Conservation (phyloP, 2,113 vertebrate species). For the Pedetes capensis region DNA sequence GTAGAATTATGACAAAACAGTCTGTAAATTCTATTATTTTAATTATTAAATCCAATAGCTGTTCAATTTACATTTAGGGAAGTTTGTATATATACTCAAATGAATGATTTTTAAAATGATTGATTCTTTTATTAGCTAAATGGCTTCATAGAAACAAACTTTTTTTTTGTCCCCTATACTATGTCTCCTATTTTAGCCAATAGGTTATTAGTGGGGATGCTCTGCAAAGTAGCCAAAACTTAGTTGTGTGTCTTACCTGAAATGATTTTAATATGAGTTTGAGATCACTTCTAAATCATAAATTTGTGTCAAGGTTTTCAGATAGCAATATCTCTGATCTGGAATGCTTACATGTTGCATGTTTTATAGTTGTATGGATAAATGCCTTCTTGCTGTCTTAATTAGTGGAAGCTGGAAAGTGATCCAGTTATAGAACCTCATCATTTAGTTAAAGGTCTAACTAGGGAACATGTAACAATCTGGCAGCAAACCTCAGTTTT, state of each 20-base stretch:
- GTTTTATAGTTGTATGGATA: neutral
- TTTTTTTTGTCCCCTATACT: neutral
- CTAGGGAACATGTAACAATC: no score
- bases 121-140: neutral
- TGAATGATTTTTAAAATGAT: neutral
- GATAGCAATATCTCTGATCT: neutral
- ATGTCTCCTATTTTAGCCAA: neutral
- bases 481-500: no score
- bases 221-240: neutral
- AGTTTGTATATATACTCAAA: neutral
- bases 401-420: neutral
- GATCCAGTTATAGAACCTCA: neutral
- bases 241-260: neutral
- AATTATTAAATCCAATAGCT: slow-evolving; percentile 43
- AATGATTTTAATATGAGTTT: neutral
- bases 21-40: slow-evolving; percentile 41
- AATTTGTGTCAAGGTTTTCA: neutral
- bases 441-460: neutral
- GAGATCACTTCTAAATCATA: neutral
- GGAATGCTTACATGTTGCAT: neutral
- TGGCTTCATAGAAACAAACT: neutral
- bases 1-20: slow-evolving; percentile 55
- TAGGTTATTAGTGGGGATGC: neutral
- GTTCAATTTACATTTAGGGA: slow-evolving; percentile 31
- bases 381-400: neutral